Evolutionary conservation across 2,797 vertebrate species (phyloP), one percentile per base, ranked within the genome.

Genomic region (Eulemur coronatus): DNA sequence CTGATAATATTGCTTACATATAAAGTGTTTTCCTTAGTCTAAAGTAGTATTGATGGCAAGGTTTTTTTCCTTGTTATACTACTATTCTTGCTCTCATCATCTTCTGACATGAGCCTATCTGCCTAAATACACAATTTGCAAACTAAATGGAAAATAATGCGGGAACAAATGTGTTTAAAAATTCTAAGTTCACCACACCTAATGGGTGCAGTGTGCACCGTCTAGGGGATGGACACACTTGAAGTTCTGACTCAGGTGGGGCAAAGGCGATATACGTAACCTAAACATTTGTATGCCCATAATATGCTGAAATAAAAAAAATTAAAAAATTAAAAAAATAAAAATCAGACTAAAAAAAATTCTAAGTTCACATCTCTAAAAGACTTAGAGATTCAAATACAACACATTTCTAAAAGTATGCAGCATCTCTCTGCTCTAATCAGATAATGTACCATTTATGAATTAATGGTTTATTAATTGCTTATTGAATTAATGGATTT

Each of bases 391-490:
- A 63, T 9, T 85, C 33, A 95, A 81, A 75, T 94, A 17, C 52
- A 57, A 63, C 12, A 55, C 14, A 93, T 35, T 95, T 89, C 43
- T 38, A 7, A 70, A 43, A 1, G 41, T 46, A 69, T 69, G 4
- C 28, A 30, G 1, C n/a, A 90, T 48, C 35, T 92, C 30, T 72
- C 61, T 90, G 48, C 22, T 94, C 43, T 86, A 84, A 89, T 70
- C 20, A 93, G 81, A 65, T 61, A 94, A 84, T 46, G 15, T 33
- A 55, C 1, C 30, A 72, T 76, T 89, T 76, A 33, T 38, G 17
- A 93, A 96, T 91, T 70, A 94, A 84, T 95, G 20, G 13, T 78
- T 61, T 91, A 69, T 73, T 73, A 15, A 33, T 69, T 91, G 22
- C 22, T 80, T 93, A 57, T 50, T 96, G 6, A 93, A 87, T 88